Evolutionary conservation across 2,113 vertebrate species (phyloP).

Genomic region (Pachycephala philippinensis): DNA sequence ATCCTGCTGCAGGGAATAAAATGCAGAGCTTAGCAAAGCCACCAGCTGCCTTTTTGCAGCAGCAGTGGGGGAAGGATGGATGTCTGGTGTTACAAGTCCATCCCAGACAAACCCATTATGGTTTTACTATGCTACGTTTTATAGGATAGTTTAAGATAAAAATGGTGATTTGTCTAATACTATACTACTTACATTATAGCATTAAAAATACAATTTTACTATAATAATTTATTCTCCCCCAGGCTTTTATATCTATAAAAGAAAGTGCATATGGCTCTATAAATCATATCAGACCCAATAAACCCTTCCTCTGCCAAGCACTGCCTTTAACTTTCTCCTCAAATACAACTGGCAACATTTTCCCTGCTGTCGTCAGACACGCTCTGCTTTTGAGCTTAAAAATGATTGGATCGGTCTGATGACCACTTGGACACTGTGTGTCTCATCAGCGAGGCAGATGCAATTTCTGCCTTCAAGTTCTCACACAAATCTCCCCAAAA

Average conservation of each 20-base stretch:
- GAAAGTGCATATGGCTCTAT: conserved; percentile 38
- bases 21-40: background rate
- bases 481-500: background rate
- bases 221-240: background rate
- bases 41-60: background rate
- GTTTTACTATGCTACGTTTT: conserved; percentile 13
- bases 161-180: conserved; percentile 26
- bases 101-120: background rate
- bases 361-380: background rate
- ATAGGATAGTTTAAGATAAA: conserved; percentile 11
- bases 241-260: conserved; percentile 40
- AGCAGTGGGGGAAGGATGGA: background rate
- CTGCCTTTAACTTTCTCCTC: conserved; percentile 14
- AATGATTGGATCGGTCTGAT: background rate
- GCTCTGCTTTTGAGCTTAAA: background rate
- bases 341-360: background rate
- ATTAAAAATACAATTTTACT: conserved; percentile 45
- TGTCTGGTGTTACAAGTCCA: background rate
- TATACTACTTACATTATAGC: background rate
- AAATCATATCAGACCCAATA: conserved; percentile 57
- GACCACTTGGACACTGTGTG: background rate
- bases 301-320: conserved; percentile 3
- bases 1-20: background rate
- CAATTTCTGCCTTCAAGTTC: background rate
- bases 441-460: background rate